Evolutionary conservation across 1,140 invertebrate genomes (phyloP).

Genomic region (Bombus turneri): DNA sequence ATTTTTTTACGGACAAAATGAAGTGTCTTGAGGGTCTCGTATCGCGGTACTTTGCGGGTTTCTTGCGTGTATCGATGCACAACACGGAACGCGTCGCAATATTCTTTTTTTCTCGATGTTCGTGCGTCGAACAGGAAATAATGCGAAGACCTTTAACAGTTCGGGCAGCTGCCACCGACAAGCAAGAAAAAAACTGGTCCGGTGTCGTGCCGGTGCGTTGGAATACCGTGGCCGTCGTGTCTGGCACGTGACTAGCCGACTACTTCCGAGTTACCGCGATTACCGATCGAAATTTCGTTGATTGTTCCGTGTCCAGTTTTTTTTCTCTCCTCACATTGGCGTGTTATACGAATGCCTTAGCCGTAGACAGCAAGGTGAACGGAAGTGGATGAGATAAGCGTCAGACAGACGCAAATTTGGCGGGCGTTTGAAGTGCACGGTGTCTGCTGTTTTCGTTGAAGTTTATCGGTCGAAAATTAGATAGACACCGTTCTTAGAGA

Average conservation of each 20-base stretch:
- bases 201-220: not conserved
- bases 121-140: conserved; percentile 14
- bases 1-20: not conserved
- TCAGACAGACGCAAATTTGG: conserved; percentile 3
- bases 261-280: not conserved
- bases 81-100: not conserved
- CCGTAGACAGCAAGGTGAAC: not conserved
- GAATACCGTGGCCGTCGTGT: not conserved
- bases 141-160: conserved; percentile 46
- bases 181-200: not conserved
- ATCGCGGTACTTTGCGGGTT: conserved; percentile 34
- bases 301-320: not conserved
- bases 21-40: not conserved
- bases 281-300: not conserved
- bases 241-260: conserved; percentile 9
- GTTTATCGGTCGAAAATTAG: conserved; percentile 63
- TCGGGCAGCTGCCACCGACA: not conserved
- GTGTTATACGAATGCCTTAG: not conserved
- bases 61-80: conserved; percentile 21
- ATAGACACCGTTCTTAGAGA: conserved; percentile 42
- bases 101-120: not conserved
- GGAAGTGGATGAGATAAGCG: conserved; percentile 23
- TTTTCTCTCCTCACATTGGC: too few species aligned
- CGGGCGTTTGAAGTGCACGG: conserved; percentile 42
- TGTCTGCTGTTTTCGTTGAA: conserved; percentile 45